These are phyloP conservation scores for Smutsia temminckii DNA, from an alignment of 2,797 vertebrate species.

Conservation along the genomic window DNA sequence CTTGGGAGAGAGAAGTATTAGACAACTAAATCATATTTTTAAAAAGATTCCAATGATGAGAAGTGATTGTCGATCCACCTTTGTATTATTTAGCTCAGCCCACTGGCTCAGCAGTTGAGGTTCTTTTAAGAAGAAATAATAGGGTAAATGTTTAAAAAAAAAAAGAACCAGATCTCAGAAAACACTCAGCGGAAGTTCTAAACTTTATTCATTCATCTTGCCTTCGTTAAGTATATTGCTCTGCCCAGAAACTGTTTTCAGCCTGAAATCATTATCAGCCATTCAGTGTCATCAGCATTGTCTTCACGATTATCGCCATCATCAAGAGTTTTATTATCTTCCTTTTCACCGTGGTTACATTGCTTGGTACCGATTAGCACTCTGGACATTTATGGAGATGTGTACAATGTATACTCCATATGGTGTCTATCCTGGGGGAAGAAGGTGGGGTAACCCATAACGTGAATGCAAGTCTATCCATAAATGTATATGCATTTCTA, in stretches of 20 bases:
- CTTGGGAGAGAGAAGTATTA: not conserved
- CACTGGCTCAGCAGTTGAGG: not conserved
- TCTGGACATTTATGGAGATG: constrained; percentile 24
- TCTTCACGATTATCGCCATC: not conserved
- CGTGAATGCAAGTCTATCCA: constrained; percentile 7
- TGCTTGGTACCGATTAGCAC: constrained; percentile 62
- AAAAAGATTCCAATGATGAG: not conserved
- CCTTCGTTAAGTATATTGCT: not conserved
- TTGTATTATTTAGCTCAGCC: not conserved
- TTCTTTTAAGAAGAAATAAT: not conserved
- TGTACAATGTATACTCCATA: constrained; percentile 13
- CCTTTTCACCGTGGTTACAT: not conserved
- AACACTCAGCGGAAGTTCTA: not conserved
- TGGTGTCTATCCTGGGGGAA: constrained; percentile 37
- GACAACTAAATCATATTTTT: not conserved
- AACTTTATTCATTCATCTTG: not conserved
- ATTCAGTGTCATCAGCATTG: constrained; percentile 17
- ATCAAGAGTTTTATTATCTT: constrained; percentile 38
- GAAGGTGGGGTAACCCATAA: not conserved
- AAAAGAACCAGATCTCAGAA: not conserved
- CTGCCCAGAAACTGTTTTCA: not conserved
- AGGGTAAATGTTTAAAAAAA: not conserved
- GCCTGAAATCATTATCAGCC: constrained; percentile 40
- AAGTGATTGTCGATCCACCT: not conserved
- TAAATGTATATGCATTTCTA: not conserved